Evolutionary conservation across 1,140 invertebrate genomes (phyloP).

Genomic region (Polypedilum vanderplanki): DNA sequence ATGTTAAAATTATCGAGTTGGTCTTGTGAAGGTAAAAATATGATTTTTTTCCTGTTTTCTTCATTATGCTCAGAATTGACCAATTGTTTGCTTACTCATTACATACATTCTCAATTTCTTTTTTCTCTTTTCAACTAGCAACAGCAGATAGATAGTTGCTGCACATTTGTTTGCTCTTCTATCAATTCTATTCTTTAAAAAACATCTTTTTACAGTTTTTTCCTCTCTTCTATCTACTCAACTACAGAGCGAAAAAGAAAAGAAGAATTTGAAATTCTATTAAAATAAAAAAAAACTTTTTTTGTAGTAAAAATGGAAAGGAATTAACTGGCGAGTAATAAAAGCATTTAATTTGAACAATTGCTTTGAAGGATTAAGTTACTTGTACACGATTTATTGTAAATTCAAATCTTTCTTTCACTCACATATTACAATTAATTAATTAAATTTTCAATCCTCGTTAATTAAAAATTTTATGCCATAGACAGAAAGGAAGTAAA

Average conservation of each 20-base stretch:
- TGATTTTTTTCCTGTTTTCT: slow-evolving; percentile 23
- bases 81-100: slow-evolving; percentile 25
- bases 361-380: slow-evolving; percentile 7
- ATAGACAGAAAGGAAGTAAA: neutral
- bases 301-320: neutral
- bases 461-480: neutral
- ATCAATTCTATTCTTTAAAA: slow-evolving; percentile 22
- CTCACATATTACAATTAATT: neutral
- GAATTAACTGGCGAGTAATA: neutral
- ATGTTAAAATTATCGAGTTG: too few species aligned
- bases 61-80: slow-evolving; percentile 26
- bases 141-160: neutral
- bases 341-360: neutral
- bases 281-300: neutral
- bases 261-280: neutral
- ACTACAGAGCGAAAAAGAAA: too few species aligned
- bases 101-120: neutral
- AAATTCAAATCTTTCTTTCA: neutral
- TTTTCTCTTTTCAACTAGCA: neutral
- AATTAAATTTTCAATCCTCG: too few species aligned
- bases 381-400: neutral
- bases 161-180: slow-evolving; percentile 25
- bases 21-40: neutral
- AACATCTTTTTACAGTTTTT: slow-evolving; percentile 6
- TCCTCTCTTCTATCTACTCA: neutral